Base-by-base conservation (phyloP, 2,888 invertebrate genomes). In the Uloborus plumipes region DNA sequence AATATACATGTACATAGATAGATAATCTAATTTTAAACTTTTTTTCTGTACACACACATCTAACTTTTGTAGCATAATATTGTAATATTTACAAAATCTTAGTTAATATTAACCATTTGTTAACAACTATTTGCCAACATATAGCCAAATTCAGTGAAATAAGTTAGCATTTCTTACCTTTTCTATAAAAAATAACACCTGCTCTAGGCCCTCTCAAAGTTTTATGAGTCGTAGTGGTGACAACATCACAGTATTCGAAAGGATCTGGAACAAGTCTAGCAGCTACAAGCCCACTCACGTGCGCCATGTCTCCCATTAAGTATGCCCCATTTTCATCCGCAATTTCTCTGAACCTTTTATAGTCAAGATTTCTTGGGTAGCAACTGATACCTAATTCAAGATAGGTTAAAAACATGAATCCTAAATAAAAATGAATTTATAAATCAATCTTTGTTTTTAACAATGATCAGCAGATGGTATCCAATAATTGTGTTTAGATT, bases 151-250 rank as follows among this genome's bases (percentile, higher is more conserved):
- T 39, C 39, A 39, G 11, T 39, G 7, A 11, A 39, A 39, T 9
- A 1, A 39, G 9, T 11, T 39, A 1, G 7, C 39, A 39, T 9
- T 39, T 9, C 53, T 84, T 84, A 87, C 91, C 91, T 88, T 90
- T 91, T 72, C 91, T 88, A 87, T 88, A 92, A 87, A 91, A 92
- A 75, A 92, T 92, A 72, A 92, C 86, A 18, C 90, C 91, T 70
- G 91, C 88, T 86, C 91, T 87, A n/a, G 92, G 91, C 49, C 92
- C 92, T 51, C 92, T 88, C 39, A 92, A 89, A 20, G 92, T 91
- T 87, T 92, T 92, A 86, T 92, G 92, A 7, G 92, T 92, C 22
- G 92, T 92, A 1, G 92, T 91, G 20, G 92, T 92, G 26, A 92
- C 92, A 85, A 92, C 88, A 87, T 92, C 92, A 84, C 90, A 89